Evolutionary conservation across 2,113 vertebrate species (phyloP).

Genomic region (Muscicapa adusta): DNA sequence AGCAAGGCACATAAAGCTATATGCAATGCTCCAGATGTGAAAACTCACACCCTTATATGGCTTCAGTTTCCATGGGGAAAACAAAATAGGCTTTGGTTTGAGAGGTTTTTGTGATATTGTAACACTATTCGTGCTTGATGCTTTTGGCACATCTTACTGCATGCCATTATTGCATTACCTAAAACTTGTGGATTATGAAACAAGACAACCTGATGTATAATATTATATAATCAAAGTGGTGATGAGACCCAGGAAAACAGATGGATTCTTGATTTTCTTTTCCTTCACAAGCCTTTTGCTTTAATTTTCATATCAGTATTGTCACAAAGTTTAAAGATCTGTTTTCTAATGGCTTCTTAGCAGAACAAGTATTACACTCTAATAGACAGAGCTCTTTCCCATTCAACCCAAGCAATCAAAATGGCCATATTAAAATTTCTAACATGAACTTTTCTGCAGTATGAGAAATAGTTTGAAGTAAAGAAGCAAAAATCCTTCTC

Average conservation of each 20-base stretch:
- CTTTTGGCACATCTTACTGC: background rate
- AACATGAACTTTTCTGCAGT: background rate
- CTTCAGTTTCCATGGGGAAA: background rate
- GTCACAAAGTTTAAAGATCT: background rate
- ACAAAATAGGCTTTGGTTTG: background rate
- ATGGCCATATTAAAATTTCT: background rate
- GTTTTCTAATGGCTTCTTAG: background rate
- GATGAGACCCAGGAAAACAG: background rate
- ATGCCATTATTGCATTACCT: background rate
- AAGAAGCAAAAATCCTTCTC: background rate
- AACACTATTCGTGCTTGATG: background rate
- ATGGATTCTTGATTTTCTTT: slow-evolving; percentile 27
- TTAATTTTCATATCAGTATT: slow-evolving; percentile 1
- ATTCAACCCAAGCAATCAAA: background rate
- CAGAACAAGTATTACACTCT: background rate
- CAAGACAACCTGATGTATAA: background rate
- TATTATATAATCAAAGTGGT: background rate
- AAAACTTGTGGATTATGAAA: background rate
- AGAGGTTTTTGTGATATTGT: background rate
- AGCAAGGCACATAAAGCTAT: background rate
- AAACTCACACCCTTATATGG: background rate
- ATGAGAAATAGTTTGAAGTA: background rate
- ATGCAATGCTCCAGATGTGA: background rate
- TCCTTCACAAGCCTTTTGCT: background rate
- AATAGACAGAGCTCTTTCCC: background rate